Evolutionary conservation across 2,797 vertebrate species (phyloP).

Genomic region (Microctenopoma steveboyesi): DNA sequence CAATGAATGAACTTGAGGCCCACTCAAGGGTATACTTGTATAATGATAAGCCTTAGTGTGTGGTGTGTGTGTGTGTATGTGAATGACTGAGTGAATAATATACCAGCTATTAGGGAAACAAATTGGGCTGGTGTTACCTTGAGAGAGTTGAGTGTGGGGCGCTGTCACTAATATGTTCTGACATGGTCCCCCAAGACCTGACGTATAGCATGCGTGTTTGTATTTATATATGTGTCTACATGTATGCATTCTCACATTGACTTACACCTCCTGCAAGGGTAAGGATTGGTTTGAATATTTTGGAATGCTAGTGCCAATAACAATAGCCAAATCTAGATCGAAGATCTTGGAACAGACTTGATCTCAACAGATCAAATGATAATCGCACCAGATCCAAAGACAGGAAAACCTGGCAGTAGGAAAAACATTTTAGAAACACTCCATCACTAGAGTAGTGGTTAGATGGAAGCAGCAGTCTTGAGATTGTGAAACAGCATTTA

Average conservation of each 20-base stretch:
- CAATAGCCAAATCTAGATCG: not conserved
- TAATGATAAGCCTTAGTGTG: constrained; percentile 68
- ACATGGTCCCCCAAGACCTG: constrained; percentile 76
- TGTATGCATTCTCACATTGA: constrained; percentile 13
- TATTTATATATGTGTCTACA: constrained; percentile 28
- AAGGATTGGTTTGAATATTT: constrained; percentile 7
- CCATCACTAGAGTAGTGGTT: no score
- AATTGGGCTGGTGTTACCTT: constrained; percentile 75
- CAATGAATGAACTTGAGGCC: constrained; percentile 80
- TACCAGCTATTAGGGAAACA: constrained; percentile 80
- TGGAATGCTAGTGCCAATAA: not conserved
- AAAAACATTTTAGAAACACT: no score
- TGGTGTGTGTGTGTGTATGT: constrained; percentile 51
- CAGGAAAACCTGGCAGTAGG: no score
- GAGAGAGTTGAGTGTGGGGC: constrained; percentile 71
- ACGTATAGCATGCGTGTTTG: constrained; percentile 43
- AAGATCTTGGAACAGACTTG: no score
- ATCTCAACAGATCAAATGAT: no score
- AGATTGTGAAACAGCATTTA: no score
- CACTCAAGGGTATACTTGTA: constrained; percentile 83
- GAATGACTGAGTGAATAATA: constrained; percentile 81
- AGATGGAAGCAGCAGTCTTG: no score
- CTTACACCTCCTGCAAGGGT: constrained; percentile 2
- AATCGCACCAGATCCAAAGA: no score
- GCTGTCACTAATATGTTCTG: constrained; percentile 78